Evolutionary conservation across 2,888 invertebrate genomes (phyloP).

Genomic region (Peribatodes rhomboidaria): DNA sequence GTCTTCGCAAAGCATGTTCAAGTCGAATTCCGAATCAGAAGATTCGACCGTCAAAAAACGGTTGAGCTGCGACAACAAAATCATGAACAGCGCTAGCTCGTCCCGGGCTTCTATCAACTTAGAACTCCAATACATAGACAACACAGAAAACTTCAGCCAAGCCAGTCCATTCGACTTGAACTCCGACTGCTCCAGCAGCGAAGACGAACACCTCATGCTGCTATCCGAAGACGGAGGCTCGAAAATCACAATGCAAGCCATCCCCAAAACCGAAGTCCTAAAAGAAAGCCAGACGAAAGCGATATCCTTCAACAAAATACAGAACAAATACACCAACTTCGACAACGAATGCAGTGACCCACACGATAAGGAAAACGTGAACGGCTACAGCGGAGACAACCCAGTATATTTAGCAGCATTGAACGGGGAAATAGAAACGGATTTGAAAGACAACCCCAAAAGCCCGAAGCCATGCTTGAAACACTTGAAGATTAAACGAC

Average conservation of each 20-base stretch:
- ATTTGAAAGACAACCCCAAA: constrained; percentile 63
- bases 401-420: constrained; percentile 78
- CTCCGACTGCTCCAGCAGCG: constrained; percentile 80
- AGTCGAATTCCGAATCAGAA: constrained; percentile 77
- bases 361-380: constrained; percentile 78
- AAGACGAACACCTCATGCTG: constrained; percentile 81
- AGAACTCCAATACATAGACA: constrained; percentile 76
- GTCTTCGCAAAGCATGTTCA: constrained; percentile 75
- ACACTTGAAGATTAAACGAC: constrained; percentile 80
- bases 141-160: constrained; percentile 66
- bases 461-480: constrained; percentile 71
- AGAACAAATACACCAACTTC: constrained; percentile 79
- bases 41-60: constrained; percentile 80
- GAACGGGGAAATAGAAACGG: constrained; percentile 74
- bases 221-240: constrained; percentile 80
- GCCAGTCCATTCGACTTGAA: constrained; percentile 71
- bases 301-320: constrained; percentile 72
- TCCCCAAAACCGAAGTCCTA: constrained; percentile 73
- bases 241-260: constrained; percentile 80
- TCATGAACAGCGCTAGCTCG: constrained; percentile 69
- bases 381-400: constrained; percentile 76
- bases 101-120: constrained; percentile 77
- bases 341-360: constrained; percentile 82
- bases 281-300: constrained; percentile 76
- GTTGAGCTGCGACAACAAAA: constrained; percentile 80